These are phyloP conservation scores for Oncorhynchus keta DNA, from an alignment of 2,113 vertebrate genomes.

Conservation along the genomic window DNA sequence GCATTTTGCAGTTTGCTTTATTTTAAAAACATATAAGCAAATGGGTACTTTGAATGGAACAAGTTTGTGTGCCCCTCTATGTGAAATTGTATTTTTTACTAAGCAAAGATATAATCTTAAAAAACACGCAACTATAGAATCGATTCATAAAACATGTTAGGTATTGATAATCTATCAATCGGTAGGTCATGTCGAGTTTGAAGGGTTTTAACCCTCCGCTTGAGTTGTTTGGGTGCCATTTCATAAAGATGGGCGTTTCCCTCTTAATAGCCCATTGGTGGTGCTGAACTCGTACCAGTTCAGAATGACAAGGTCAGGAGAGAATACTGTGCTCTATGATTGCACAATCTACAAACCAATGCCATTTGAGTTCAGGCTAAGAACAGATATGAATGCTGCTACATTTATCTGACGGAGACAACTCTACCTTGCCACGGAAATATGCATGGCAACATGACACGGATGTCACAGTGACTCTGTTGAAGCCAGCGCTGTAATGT, in stretches of 20 bases:
- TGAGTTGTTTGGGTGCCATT: background rate
- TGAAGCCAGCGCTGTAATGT: conserved; percentile 41
- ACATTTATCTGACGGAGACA: background rate
- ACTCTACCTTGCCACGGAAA: background rate
- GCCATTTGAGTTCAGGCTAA: background rate
- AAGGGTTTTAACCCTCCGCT: too few relatives aligned
- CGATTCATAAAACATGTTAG: background rate
- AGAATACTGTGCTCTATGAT: conserved; percentile 3
- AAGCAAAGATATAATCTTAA: background rate
- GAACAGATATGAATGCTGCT: background rate
- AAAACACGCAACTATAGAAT: background rate
- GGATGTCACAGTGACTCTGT: conserved; percentile 24
- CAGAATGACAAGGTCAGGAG: background rate
- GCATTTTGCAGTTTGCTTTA: conserved; percentile 21
- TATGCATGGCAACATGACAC: conserved; percentile 50
- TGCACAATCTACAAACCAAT: background rate
- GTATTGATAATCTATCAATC: background rate
- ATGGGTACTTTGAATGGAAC: background rate
- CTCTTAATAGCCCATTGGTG: background rate
- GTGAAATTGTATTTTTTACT: background rate
- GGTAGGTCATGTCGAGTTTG: background rate
- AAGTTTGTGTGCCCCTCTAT: background rate
- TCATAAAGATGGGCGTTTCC: background rate
- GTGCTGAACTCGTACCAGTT: background rate
- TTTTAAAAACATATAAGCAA: conserved; percentile 1